phyloP scores from a whole-genome alignment of 2,113 vertebrate genomes.

The Odontophorus gujanensis region DNA sequence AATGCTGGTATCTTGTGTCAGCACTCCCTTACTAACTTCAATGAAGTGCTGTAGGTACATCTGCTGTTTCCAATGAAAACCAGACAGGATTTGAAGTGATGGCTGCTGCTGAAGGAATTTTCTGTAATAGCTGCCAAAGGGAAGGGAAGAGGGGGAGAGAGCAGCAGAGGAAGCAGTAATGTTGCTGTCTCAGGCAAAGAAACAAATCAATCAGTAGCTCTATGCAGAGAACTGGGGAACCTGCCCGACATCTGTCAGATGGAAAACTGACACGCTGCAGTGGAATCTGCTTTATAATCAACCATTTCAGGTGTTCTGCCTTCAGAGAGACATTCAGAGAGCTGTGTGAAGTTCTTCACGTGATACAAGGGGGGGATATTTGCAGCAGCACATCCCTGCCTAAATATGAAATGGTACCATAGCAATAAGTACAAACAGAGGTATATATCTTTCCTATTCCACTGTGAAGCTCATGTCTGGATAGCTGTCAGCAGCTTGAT shows the following conservation, averaged over 20 bases:
- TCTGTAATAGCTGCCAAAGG: slow-evolving; percentile 52
- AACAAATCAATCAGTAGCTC: slow-evolving; percentile 57
- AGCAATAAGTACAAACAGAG: background rate
- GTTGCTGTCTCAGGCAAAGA: slow-evolving; percentile 46
- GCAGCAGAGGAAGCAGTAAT: slow-evolving; percentile 30
- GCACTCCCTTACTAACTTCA: slow-evolving; percentile 37
- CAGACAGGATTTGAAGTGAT: slow-evolving; percentile 46
- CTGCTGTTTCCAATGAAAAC: slow-evolving; percentile 52
- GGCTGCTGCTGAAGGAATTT: slow-evolving; percentile 47
- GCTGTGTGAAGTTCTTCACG: background rate
- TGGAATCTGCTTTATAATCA: slow-evolving; percentile 8
- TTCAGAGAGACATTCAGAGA: background rate
- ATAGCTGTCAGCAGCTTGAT: background rate
- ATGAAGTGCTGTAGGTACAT: slow-evolving; percentile 54
- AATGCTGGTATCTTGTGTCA: slow-evolving; percentile 19
- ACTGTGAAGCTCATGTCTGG: background rate
- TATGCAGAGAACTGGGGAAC: background rate
- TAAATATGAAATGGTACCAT: background rate
- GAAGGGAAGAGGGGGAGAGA: background rate
- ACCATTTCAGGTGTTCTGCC: background rate
- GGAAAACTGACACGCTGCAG: background rate
- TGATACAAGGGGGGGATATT: background rate
- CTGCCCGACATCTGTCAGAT: slow-evolving; percentile 20
- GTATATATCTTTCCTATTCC: background rate
- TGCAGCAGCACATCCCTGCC: background rate